phyloP scores from a whole-genome alignment of 1,140 invertebrate species.

The Drosophila simulans region DNA sequence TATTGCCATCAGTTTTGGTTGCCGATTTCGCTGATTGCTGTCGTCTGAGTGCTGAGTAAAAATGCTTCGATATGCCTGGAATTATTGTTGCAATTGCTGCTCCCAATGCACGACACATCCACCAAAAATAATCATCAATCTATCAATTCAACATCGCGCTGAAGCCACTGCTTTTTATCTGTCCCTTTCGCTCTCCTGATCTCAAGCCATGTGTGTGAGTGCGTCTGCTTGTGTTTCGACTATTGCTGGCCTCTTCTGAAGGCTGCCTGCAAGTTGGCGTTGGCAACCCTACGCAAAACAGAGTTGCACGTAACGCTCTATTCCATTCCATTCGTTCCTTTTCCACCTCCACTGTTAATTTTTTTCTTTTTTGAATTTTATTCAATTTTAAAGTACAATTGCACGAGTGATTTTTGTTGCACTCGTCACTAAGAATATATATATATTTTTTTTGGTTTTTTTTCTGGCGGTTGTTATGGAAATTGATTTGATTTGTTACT shows the following conservation, averaged over 20 bases:
- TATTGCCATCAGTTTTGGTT: conserved; percentile 56
- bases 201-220: conserved; percentile 19
- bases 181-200: background rate
- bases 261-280: conserved; percentile 29
- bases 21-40: conserved; percentile 61
- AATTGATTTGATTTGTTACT: conserved; percentile 64
- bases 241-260: conserved; percentile 11
- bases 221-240: conserved; percentile 35
- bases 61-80: conserved; percentile 81
- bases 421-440: conserved; percentile 42
- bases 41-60: conserved; percentile 48
- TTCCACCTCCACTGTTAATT: conserved; percentile 17
- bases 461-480: conserved; percentile 51
- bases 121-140: conserved; percentile 34
- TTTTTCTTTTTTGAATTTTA: conserved; percentile 64
- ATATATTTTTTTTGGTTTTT: conserved; percentile 20
- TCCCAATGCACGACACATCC: conserved; percentile 60
- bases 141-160: conserved; percentile 5
- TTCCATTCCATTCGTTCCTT: conserved; percentile 26
- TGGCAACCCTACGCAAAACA: conserved; percentile 28
- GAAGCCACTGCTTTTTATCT: conserved; percentile 1
- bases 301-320: conserved; percentile 9
- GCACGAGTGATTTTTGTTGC: conserved; percentile 49
- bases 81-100: conserved; percentile 77
- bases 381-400: conserved; percentile 82